These are phyloP conservation scores for Lagria hirta DNA, from an alignment of 2,888 invertebrate genomes.

Conservation along the genomic window DNA sequence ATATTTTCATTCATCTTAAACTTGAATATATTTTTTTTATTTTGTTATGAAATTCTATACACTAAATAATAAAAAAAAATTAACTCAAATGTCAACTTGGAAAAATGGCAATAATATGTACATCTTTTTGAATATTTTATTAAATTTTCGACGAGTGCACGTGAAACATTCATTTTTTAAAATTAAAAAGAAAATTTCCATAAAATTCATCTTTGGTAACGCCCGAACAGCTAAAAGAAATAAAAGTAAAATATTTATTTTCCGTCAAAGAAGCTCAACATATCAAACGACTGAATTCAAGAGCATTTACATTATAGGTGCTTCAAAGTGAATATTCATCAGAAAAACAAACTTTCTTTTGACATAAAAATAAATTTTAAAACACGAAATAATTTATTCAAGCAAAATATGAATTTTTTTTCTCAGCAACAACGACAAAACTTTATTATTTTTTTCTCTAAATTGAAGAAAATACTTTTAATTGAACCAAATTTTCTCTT, in stretches of 20 bases:
- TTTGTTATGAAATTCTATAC: too few species aligned
- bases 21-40: too few species aligned
- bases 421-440: too few species aligned
- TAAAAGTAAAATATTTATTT: conserved; percentile 35
- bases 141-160: conserved; percentile 14
- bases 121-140: too few species aligned
- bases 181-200: conserved; percentile 31
- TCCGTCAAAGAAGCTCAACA: conserved; percentile 34
- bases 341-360: conserved; percentile 26
- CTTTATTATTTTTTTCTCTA: too few species aligned
- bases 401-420: conserved; percentile 2
- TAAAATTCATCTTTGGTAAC: conserved; percentile 26
- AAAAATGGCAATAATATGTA: too few species aligned
- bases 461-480: too few species aligned
- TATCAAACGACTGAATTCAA: conserved; percentile 34
- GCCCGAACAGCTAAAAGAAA: conserved; percentile 26
- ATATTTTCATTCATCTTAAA: too few species aligned
- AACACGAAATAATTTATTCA: conserved; percentile 16
- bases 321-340: conserved; percentile 39
- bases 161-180: conserved; percentile 26
- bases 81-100: too few species aligned
- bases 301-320: conserved; percentile 30
- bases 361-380: conserved; percentile 24
- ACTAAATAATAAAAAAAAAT: too few species aligned
- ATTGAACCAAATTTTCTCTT: too few species aligned